Base-by-base conservation (phyloP, 2,888 invertebrate genomes). In the Archips crataeganus region DNA sequence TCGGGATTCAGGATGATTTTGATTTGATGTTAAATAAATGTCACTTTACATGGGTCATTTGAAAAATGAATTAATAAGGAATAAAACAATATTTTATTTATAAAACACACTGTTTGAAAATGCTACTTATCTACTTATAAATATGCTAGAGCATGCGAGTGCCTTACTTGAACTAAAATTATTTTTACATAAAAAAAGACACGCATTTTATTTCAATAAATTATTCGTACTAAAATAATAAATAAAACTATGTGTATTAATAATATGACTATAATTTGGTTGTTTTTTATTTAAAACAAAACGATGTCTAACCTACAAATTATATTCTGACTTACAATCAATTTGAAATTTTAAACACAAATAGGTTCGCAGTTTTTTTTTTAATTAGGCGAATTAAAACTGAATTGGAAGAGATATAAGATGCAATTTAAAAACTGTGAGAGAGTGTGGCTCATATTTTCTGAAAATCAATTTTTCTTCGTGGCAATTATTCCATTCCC, bases 21-120 rank as follows among this genome's bases (percentile, higher is more conserved):
- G n/a, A n/a, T n/a, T 23, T 23, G 23, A 23, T 23, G 23, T 23
- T 23, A 23, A 23, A 1, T 23, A 23, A 23, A 23, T 23, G 23
- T 23, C 23, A 23, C 5, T 49, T 13, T n/a, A 57, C 54, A 54
- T 9, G 23, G 54, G 54, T 54, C 8, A 11, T 57, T 57, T 32
- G 57, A 57, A 57, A 36, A 65, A 65, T 65, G 49, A 65, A 32
- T 49, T 34, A 64, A 51, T 49, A 10, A 32, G 32, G 84, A 89
- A 89, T 87, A 84, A 89, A 89, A 89, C 86, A 82, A 78, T 76
- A 82, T 78, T 82, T 66, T 78, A 75, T 79, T 80, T 78, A 82
- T 89, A 89, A 86, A 88, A 88, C 90, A 89, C 90, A 84, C 87
- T 82, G 79, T 86, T 88, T 85, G 82, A 85, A 87, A 88, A 84